These are phyloP conservation scores for Chironomus tepperi DNA, from an alignment of 1,140 invertebrate species.

Conservation along the genomic window DNA sequence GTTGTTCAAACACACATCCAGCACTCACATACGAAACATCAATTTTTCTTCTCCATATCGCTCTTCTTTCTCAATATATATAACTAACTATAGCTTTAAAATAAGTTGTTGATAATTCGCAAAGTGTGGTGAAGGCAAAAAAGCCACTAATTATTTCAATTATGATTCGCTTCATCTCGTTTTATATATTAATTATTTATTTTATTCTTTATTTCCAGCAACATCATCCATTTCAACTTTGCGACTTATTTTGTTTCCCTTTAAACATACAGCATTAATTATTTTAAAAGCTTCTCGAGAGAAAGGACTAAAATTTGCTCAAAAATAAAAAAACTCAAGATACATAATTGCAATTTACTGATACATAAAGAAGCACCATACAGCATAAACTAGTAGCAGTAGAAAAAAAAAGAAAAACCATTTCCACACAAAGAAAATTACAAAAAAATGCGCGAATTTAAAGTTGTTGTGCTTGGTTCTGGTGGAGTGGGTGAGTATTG, in stretches of 20 bases:
- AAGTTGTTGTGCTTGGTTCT: constrained; percentile 96
- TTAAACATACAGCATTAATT: too few relatives aligned
- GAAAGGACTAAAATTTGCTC: constrained; percentile 6
- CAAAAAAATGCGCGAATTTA: constrained; percentile 91
- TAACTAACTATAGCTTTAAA: not conserved
- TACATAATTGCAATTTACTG: constrained; percentile 1
- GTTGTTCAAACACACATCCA: not conserved
- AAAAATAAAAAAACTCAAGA: not conserved
- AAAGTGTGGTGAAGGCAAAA: constrained; percentile 22
- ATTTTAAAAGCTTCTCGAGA: not conserved
- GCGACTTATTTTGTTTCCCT: too few relatives aligned
- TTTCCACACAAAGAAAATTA: constrained; percentile 3
- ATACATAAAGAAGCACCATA: not conserved
- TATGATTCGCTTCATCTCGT: constrained; percentile 5
- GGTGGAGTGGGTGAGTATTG: constrained; percentile 69
- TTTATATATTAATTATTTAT: not conserved
- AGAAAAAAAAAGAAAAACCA: not conserved
- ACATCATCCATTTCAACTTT: not conserved
- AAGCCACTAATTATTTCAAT: constrained; percentile 22
- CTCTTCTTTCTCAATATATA: not conserved
- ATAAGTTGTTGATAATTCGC: constrained; percentile 9
- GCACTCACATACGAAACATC: not conserved
- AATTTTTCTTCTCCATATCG: not conserved
- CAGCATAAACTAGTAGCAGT: too few relatives aligned
- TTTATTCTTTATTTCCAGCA: not conserved